These are phyloP conservation scores for Argya squamiceps DNA, from an alignment of 2,797 vertebrate genomes.

Conservation along the genomic window DNA sequence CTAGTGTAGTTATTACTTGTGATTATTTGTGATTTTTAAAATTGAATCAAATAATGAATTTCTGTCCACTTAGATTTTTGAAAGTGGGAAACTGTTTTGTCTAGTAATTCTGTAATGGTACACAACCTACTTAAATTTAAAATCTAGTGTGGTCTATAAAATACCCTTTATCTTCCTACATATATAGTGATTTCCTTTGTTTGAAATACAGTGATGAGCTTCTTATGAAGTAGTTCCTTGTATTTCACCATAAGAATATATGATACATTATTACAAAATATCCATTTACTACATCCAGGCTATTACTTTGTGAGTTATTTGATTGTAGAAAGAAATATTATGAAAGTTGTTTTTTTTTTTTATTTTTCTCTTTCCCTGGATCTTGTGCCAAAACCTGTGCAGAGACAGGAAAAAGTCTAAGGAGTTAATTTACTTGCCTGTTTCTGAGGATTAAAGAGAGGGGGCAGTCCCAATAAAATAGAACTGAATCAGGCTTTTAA, in stretches of 20 bases:
- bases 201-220: neutral
- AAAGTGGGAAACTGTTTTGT: neutral
- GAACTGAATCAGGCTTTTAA: neutral
- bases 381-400: neutral
- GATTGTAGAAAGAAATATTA: neutral
- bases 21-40: neutral
- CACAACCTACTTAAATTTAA: neutral
- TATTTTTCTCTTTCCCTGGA: neutral
- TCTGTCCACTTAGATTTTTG: neutral
- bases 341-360: neutral
- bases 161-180: neutral
- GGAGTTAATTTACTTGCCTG: neutral
- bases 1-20: neutral
- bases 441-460: neutral
- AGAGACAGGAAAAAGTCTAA: neutral
- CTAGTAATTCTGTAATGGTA: neutral
- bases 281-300: neutral
- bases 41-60: neutral
- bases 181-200: neutral
- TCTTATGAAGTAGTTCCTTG: neutral
- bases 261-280: neutral
- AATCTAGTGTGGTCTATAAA: neutral
- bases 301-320: neutral
- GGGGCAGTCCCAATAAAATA: neutral
- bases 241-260: neutral